Evolutionary conservation across 2,797 vertebrate genomes (phyloP), one percentile per base, ranked within the genome.

Genomic region (Macropus fuliginosus): DNA sequence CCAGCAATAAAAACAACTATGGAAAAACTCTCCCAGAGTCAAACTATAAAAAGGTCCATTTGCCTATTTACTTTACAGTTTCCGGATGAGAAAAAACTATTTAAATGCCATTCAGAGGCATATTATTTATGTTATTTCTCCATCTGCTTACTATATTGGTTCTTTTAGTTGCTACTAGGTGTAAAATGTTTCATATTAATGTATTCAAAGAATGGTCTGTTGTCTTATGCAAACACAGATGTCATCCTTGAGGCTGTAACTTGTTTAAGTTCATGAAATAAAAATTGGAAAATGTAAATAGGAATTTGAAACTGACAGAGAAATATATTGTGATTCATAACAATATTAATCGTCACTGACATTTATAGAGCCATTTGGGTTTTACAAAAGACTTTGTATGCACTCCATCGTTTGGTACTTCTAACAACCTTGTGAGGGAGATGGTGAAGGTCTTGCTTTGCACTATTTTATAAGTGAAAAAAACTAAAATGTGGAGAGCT

Each of bases 111-210:
- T 96, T 98, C 97, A 97, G 98, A 98, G 97, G 96, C 97, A 59
- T 95, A 98, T 98, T 98, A 98, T 98, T 98, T 98, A 97, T 98
- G 98, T 94, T 97, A 96, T 98, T 98, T 98, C 92, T 92, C 98
- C 97, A 98, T 98, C 98, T 98, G 97, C 97, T 98, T 96, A 94
- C 97, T 98, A 97, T 55, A 94, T 97, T 98, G 97, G 94, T 21
- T 97, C 97, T 98, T 98, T 98, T 89, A 93, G 92, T 94, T 90
- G 98, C 95, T 97, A 97, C 92, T 98, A 98, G 95, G 92, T 97
- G 56, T 95, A 98, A 98, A 98, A 98, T 95, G 96, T 94, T 98
- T 98, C 98, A 94, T 93, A 97, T 97, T 98, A 98, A 98, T 98
- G 98, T 97, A 98, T 98, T 98, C 92, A 96, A 97, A 94, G 92